A percentile compares a stretch with the other conserved stretches of the same genome.
Evolutionary conservation across 2,797 vertebrate genomes (phyloP).

Genomic region (Etheostoma perlongum): DNA sequence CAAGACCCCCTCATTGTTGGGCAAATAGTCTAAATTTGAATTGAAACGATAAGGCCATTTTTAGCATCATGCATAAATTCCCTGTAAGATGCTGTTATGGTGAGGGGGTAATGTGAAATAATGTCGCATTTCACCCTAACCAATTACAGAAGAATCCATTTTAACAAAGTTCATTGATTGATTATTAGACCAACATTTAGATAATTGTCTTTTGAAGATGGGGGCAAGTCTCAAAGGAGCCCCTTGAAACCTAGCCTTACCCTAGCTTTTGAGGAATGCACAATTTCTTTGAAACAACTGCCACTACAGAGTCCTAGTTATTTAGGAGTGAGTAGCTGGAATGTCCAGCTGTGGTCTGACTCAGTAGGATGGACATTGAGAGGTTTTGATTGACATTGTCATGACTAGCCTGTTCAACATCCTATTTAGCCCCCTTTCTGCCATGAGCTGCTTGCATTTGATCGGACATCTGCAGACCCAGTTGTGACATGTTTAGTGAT

Average conservation of each 20-base stretch:
- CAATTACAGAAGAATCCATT: slow-evolving; percentile 58
- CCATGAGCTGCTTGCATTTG: slow-evolving; percentile 50
- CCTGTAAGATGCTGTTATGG: slow-evolving; percentile 7
- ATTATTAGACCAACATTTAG: slow-evolving; percentile 55
- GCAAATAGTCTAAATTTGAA: slow-evolving; percentile 52
- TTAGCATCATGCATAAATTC: slow-evolving; percentile 22
- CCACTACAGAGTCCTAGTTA: slow-evolving; percentile 28
- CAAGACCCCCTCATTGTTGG: slow-evolving; percentile 34
- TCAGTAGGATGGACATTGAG: slow-evolving; percentile 48
- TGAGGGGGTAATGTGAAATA: slow-evolving; percentile 36
- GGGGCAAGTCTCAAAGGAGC: slow-evolving; percentile 30
- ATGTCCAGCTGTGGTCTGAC: slow-evolving; percentile 64
- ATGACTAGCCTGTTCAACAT: slow-evolving; percentile 56
- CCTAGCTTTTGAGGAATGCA: slow-evolving; percentile 60
- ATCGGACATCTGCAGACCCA: slow-evolving; percentile 53
- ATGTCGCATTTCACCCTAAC: slow-evolving; percentile 53
- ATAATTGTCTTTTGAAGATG: slow-evolving; percentile 38
- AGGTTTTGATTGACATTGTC: slow-evolving; percentile 68
- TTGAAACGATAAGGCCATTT: slow-evolving; percentile 34
- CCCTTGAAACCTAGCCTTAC: slow-evolving; percentile 30
- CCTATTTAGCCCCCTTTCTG: slow-evolving; percentile 40
- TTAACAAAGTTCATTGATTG: slow-evolving; percentile 60
- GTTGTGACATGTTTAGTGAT: slow-evolving; percentile 78
- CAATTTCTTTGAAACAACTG: slow-evolving; percentile 53
- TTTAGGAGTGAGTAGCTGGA: slow-evolving; percentile 54